These are phyloP conservation scores for Tipula vernalis DNA, from an alignment of 2,888 invertebrate species.

Conservation along the genomic window DNA sequence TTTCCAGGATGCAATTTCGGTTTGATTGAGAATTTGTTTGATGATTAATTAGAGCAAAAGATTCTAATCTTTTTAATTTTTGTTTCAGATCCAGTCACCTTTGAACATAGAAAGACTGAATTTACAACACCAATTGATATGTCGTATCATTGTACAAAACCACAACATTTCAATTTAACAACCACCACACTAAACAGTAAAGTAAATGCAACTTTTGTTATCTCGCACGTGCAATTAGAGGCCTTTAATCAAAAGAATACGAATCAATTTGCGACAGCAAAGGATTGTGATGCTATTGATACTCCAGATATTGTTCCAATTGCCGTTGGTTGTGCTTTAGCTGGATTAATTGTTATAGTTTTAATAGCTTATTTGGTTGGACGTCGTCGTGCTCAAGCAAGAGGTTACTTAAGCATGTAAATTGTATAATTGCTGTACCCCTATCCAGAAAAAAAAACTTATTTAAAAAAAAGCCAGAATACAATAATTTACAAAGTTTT, in stretches of 20 bases:
- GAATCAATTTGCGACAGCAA: constrained; percentile 52
- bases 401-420: constrained; percentile 82
- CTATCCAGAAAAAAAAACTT: neutral
- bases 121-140: constrained; percentile 43
- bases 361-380: constrained; percentile 87
- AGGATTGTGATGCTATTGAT: constrained; percentile 58
- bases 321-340: constrained; percentile 88
- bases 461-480: neutral
- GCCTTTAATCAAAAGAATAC: constrained; percentile 47
- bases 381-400: constrained; percentile 67
- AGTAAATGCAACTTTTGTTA: constrained; percentile 37
- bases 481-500: neutral
- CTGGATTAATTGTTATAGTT: constrained; percentile 79
- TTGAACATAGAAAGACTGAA: neutral
- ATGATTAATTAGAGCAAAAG: neutral
- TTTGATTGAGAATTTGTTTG: neutral
- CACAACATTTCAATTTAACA: constrained; percentile 45
- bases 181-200: constrained; percentile 23
- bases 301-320: constrained; percentile 91
- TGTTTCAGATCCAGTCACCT: neutral
- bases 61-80: neutral
- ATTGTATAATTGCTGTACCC: neutral
- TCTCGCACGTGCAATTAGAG: constrained; percentile 57
- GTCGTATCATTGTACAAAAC: constrained; percentile 59
- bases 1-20: neutral